Percentiles rank a stretch among this genome's conserved stretches.
Evolutionary conservation across 1,140 invertebrate genomes (phyloP).

Genomic region (Diploscapter pachys): DNA sequence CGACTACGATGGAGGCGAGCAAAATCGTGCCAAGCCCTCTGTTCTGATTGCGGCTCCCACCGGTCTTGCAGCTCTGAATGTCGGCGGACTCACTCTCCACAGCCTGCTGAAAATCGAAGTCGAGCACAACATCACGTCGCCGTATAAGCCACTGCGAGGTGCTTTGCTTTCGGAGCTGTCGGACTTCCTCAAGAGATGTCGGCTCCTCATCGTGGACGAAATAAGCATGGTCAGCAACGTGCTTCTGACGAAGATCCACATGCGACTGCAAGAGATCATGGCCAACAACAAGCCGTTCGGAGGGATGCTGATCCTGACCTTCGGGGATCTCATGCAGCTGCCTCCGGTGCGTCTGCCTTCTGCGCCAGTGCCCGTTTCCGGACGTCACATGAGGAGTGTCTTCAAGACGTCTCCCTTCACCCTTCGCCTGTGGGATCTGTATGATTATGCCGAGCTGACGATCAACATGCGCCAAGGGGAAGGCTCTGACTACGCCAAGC

Average conservation of each 20-base stretch:
- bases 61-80: constrained; percentile 9
- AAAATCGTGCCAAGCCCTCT: neutral
- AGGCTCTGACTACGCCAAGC: neutral
- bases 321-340: too few relatives aligned
- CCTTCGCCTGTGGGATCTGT: constrained; percentile 5
- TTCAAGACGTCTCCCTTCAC: neutral
- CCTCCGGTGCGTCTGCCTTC: neutral
- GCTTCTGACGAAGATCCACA: constrained; percentile 5
- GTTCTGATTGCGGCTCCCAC: constrained; percentile 19
- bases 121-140: neutral
- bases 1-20: neutral
- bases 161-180: neutral
- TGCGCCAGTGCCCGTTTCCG: neutral
- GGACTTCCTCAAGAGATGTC: neutral
- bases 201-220: constrained; percentile 24
- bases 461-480: constrained; percentile 26
- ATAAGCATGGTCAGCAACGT: constrained; percentile 15
- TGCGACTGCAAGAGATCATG: constrained; percentile 15
- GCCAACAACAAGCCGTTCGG: constrained; percentile 1
- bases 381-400: neutral
- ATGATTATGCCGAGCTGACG: constrained; percentile 7
- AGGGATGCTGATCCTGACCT: too few relatives aligned
- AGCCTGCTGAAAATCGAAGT: neutral
- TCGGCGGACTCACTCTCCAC: constrained; percentile 17
- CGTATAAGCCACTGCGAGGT: neutral